Conservation (phyloP, 2,113 vertebrate genomes). For the Silurus glanis region DNA sequence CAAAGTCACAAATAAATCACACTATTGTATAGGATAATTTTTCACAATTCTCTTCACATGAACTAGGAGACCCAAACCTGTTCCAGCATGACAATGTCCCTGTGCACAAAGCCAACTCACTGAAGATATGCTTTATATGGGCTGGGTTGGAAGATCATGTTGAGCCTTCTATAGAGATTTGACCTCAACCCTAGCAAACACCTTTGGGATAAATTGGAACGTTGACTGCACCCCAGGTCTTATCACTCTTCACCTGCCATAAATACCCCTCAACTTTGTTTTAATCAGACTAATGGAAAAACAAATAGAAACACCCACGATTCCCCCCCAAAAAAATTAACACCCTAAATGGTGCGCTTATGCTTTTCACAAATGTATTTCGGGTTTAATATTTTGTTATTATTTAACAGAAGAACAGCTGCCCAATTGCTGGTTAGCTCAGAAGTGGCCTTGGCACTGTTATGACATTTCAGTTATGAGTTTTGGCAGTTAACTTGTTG, state of each 20-base stretch:
- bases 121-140: too few species aligned
- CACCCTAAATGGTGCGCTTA: background rate
- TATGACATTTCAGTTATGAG: conserved; percentile 1
- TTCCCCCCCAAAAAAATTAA: background rate
- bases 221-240: background rate
- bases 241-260: background rate
- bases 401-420: background rate
- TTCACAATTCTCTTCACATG: too few species aligned
- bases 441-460: background rate
- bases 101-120: too few species aligned
- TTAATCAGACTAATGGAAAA: background rate
- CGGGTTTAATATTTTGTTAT: background rate
- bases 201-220: too few species aligned
- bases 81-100: too few species aligned
- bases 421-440: conserved; percentile 14
- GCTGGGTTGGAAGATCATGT: too few species aligned
- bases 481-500: conserved; percentile 14
- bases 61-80: too few species aligned
- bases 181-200: too few species aligned
- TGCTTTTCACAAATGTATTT: background rate
- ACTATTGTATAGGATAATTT: too few species aligned
- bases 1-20: too few species aligned
- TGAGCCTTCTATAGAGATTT: too few species aligned
- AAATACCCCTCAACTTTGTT: background rate
- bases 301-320: too few species aligned